phyloP scores from a whole-genome alignment of 2,797 vertebrate species.

The Gila robusta region DNA sequence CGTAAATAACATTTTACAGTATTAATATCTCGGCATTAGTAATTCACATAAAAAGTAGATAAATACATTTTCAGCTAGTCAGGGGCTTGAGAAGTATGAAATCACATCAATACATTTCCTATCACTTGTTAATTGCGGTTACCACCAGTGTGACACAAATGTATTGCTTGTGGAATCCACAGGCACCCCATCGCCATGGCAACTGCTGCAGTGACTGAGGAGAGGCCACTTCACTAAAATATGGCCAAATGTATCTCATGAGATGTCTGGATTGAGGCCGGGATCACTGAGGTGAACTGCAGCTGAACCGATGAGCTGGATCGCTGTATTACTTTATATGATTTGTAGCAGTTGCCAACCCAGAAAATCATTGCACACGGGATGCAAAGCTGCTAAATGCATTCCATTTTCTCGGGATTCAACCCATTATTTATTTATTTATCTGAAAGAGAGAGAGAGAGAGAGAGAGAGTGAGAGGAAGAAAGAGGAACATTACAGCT shows the following conservation, averaged over 20 bases:
- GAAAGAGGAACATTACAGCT: slow-evolving; percentile 49
- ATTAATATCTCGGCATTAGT: background rate
- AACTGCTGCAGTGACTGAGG: slow-evolving; percentile 45
- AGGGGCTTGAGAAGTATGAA: background rate
- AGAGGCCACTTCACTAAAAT: slow-evolving; percentile 41
- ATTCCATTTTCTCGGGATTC: slow-evolving; percentile 41
- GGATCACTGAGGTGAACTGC: slow-evolving; percentile 42
- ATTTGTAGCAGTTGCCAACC: slow-evolving; percentile 46
- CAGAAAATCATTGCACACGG: slow-evolving; percentile 32
- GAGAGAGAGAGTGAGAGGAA: slow-evolving; percentile 7
- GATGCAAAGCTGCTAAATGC: slow-evolving; percentile 29
- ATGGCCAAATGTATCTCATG: slow-evolving; percentile 41
- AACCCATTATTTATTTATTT: slow-evolving; percentile 51
- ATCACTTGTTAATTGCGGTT: slow-evolving; percentile 19
- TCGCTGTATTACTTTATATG: slow-evolving; percentile 41
- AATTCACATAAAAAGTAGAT: background rate
- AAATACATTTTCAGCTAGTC: background rate
- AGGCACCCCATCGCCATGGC: slow-evolving; percentile 44
- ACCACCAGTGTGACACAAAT: slow-evolving; percentile 30
- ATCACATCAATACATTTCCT: slow-evolving; percentile 6
- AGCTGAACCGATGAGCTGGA: slow-evolving; percentile 39
- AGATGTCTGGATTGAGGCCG: slow-evolving; percentile 46
- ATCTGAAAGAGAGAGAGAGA: slow-evolving; percentile 36
- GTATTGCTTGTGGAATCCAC: slow-evolving; percentile 39
- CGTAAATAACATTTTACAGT: background rate